Percentiles rank a stretch among this genome's conserved stretches.
phyloP scores from a whole-genome alignment of 2,797 vertebrate species.

The Enteromius treurensis region DNA sequence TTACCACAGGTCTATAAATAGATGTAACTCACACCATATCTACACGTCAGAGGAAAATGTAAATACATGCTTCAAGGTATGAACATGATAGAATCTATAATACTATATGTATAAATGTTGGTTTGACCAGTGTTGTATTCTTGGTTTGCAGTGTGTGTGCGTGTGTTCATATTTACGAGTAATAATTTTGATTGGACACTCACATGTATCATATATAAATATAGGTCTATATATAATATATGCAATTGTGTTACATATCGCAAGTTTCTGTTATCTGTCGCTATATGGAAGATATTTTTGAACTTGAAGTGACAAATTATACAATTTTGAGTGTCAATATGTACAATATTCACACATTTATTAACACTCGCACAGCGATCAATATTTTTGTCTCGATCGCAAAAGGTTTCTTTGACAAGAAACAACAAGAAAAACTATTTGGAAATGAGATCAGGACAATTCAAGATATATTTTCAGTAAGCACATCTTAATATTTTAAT shows the following conservation, averaged over 20 bases:
- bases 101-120: neutral
- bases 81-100: neutral
- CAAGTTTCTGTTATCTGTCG: neutral
- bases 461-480: constrained; percentile 14
- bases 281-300: neutral
- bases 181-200: no score
- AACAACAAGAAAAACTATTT: neutral
- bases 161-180: no score
- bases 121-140: neutral
- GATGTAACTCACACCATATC: neutral
- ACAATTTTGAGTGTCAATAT: neutral
- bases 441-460: neutral
- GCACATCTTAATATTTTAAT: neutral
- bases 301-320: neutral
- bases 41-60: neutral
- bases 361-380: neutral
- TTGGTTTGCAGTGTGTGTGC: no score
- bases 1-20: constrained; percentile 21
- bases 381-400: neutral
- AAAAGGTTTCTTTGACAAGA: neutral
- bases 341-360: neutral
- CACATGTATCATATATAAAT: neutral
- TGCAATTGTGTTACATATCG: no score
- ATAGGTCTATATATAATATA: neutral
- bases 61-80: neutral